Percentiles rank a stretch among this genome's conserved stretches.
Evolutionary conservation across 2,888 invertebrate genomes (phyloP).

Genomic region (Pantelozetes paolii): DNA sequence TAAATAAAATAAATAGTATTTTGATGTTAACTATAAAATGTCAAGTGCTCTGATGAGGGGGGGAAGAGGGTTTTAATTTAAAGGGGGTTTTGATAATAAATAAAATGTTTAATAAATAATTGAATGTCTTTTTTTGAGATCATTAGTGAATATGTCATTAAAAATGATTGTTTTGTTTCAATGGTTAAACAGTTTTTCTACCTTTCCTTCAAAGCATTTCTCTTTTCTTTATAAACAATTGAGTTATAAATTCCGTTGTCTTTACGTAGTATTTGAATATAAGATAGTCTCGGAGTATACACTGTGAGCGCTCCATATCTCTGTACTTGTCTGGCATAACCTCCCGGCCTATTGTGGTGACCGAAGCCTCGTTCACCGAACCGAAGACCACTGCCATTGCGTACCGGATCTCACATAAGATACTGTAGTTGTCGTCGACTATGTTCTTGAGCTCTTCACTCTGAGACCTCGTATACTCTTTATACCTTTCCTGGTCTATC

Average conservation of each 20-base stretch:
- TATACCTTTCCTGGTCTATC: conserved; percentile 59
- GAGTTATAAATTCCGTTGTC: conserved; percentile 59
- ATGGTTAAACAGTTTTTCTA: too few relatives aligned
- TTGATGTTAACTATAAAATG: background rate
- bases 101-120: too few relatives aligned
- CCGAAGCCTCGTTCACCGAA: conserved; percentile 54
- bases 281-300: conserved; percentile 61
- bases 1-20: background rate
- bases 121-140: background rate
- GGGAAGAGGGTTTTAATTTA: too few relatives aligned
- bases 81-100: too few relatives aligned
- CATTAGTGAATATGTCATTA: background rate
- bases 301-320: conserved; percentile 52
- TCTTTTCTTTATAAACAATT: conserved; percentile 52
- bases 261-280: conserved; percentile 64
- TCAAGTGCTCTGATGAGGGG: background rate
- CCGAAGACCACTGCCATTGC: conserved; percentile 56
- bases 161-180: background rate
- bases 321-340: conserved; percentile 52
- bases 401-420: conserved; percentile 67
- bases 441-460: conserved; percentile 59
- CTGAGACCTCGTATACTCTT: conserved; percentile 54
- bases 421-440: conserved; percentile 60
- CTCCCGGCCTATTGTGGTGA: conserved; percentile 51
- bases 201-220: background rate